Evolutionary conservation across 2,888 invertebrate genomes (phyloP).

Genomic region (Lasioglossum leucozonium): DNA sequence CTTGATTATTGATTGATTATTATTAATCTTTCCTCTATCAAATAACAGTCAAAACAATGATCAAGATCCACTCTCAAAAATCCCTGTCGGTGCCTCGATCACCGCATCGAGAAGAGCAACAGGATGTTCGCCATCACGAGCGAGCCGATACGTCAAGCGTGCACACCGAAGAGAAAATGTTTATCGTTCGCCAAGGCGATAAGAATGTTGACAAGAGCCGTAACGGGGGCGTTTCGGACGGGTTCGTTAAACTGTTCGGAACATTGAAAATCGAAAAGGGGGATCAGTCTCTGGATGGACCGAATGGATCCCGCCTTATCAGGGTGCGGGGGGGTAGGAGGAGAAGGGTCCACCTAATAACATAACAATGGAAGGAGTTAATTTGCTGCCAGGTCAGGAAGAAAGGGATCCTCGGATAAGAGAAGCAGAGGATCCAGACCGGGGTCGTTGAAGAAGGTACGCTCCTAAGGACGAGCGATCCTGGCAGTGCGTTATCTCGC

Average conservation of each 20-base stretch:
- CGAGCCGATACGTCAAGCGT: neutral
- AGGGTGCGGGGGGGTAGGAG: no score
- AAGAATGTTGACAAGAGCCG: neutral
- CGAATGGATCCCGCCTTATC: constrained; percentile 18
- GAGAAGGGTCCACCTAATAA: constrained; percentile 54
- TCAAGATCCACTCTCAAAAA: no score
- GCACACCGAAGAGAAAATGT: neutral
- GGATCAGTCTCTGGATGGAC: neutral
- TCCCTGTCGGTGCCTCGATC: neutral
- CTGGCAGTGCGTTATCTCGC: constrained; percentile 63
- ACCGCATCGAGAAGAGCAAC: neutral
- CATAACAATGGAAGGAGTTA: constrained; percentile 69
- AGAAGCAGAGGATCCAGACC: constrained; percentile 52
- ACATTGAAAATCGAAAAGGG: neutral
- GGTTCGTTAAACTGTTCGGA: neutral
- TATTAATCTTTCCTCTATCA: no score
- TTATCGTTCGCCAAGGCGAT: neutral
- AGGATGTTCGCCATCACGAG: neutral
- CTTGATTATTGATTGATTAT: no score
- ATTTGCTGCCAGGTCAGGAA: constrained; percentile 60
- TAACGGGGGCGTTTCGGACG: neutral
- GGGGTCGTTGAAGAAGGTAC: constrained; percentile 44
- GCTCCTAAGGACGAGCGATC: constrained; percentile 51
- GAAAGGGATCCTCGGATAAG: constrained; percentile 49
- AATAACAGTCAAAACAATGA: no score